These are phyloP conservation scores for Darevskia mixta DNA, from an alignment of 2,797 vertebrate genomes.

Conservation along the genomic window DNA sequence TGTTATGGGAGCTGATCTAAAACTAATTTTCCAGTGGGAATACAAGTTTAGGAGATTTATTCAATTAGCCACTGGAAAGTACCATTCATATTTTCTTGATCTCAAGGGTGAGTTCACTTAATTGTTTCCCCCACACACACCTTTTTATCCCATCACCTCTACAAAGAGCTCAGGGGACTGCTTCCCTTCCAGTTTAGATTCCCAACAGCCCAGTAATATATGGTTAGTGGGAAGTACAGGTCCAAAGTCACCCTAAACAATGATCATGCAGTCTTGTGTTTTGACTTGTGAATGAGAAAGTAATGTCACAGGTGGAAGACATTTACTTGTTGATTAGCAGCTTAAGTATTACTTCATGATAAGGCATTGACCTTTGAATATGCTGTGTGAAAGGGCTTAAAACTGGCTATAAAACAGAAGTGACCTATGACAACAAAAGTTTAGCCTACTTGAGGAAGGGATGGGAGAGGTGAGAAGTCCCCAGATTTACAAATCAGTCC, in stretches of 20 bases:
- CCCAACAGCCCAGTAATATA: background rate
- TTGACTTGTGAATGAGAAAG: background rate
- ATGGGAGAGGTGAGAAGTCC: background rate
- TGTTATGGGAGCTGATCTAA: background rate
- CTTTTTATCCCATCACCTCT: background rate
- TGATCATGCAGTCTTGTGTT: background rate
- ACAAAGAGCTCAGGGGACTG: background rate
- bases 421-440: background rate
- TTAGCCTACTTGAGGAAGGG: background rate
- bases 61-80: background rate
- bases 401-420: background rate
- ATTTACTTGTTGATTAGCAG: too few relatives aligned
- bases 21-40: background rate
- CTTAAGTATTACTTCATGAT: background rate
- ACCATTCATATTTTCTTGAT: background rate
- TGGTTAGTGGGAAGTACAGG: background rate
- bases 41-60: background rate
- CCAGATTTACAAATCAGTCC: too few relatives aligned
- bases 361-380: too few relatives aligned
- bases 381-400: background rate
- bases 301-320: background rate
- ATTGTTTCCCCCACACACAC: too few relatives aligned
- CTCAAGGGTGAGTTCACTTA: background rate
- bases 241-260: background rate
- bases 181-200: too few relatives aligned